Evolutionary conservation across 2,888 invertebrate genomes (phyloP), one percentile per base, ranked within the genome.

Genomic region (Drosophila siamana): DNA sequence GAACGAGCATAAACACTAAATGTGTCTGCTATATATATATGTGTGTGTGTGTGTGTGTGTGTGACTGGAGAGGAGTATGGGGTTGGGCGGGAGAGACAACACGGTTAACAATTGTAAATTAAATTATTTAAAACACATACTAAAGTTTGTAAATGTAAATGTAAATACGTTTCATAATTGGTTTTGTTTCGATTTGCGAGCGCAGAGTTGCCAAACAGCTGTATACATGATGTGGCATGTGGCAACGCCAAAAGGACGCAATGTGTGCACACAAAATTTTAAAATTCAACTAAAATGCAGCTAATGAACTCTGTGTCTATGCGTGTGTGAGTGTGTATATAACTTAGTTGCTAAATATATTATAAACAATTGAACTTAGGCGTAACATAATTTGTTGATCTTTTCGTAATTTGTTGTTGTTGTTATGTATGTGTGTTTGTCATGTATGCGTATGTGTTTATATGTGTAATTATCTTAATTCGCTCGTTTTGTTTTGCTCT

Each of bases 231-330:
- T 8, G 30, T 33, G 33, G 13, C 40, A 52, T 51, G 22, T 43
- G 52, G 50, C 50, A 64, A 56, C 50, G 61, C 41, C 52, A 41
- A 24, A 62, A 30, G 11, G 30, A 52, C 9, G 41, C 16, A 43
- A 38, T 33, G 22, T 24, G 7, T 28, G 2, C 9, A 19, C 15
- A 33, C n/a, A 64, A 24, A 54, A 62, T 22, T 44, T 19, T 13
- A 65, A 50, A 16, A 33, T 54, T 70, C n/a, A 78, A 69, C 81
- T 84, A 80, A 78, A 74, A 72, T 78, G 68, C 57, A 62, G 52
- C 60, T 62, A 77, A 69, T 62, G 22, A 74, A 64, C 52, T 67
- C 38, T 13, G 40, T 43, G 15, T 46, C 11, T 63, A n/a, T 57
- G 4, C 11, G 8, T 41, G 52, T n/a, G 30, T 63, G 43, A 57